Evolutionary conservation across 37 sponge, comb jelly and placozoan genomes (phyloP), one percentile per base, ranked within the genome.

Genomic region (Axinella damicornis): DNA sequence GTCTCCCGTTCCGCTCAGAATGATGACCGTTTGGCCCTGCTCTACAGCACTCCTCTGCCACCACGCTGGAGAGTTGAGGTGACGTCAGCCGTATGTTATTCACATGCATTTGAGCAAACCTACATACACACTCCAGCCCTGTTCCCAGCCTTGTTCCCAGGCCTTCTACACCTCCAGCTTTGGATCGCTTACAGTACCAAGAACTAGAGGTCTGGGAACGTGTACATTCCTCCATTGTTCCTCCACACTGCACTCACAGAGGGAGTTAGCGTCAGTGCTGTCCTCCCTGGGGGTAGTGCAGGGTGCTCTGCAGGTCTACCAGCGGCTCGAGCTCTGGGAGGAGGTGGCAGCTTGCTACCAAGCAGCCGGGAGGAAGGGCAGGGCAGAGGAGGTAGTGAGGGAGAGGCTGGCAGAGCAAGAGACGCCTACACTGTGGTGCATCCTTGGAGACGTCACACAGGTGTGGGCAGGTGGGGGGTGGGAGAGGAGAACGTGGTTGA

Each of bases 271-370:
- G 16, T 52, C 63, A 18, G 64, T 65, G n/a, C 57, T 96, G 80
- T 64, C 83, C 39, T 40, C 71, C 24, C 63, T 98, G 41, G 98
- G 98, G 0, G 79, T 67, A 14, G 30, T 37, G 17, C 38, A 76
- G 35, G 86, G 90, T 87, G 97, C 97, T 0, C 68, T 93, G n/a
- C 94, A 97, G 57, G 73, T 95, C 5, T 94, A 89, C 36, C 73
- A 89, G 68, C 74, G 88, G 18, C 71, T 98, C 31, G 75, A 96
- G 40, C 57, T 98, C 88, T 93, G 95, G 96, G 96, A 98, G 83
- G 91, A 94, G 36, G 81, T 94, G 21, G 82, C 92, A 19, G 22
- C 36, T 31, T 96, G 96, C 64, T 84, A 83, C 56, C 89, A 82
- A 58, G 79, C 78, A 20, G 69, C 65, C 0, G 96, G 96, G 14